Evolutionary conservation across 2,113 vertebrate species (phyloP).

Genomic region (Phyllopteryx taeniolatus): DNA sequence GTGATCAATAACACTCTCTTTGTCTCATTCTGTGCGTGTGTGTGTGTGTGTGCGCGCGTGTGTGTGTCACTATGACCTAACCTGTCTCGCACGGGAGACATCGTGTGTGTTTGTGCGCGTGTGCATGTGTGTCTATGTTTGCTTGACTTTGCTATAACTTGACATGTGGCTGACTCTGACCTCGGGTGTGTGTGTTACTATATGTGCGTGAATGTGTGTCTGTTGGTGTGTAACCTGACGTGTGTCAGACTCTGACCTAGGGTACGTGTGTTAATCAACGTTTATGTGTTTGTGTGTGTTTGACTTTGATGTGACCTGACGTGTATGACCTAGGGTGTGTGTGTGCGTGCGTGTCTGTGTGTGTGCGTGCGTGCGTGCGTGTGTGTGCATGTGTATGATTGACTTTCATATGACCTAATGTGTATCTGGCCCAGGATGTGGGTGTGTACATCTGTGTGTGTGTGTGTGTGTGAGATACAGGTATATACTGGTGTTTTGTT

Average conservation of each 20-base stretch:
- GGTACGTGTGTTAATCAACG: constrained; percentile 3
- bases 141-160: neutral
- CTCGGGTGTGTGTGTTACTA: neutral
- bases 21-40: constrained; percentile 15
- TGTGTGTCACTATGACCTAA: constrained; percentile 1
- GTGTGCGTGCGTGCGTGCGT: neutral
- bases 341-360: constrained; percentile 10
- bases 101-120: too few species aligned
- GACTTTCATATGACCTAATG: too few species aligned
- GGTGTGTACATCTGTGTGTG: too few species aligned
- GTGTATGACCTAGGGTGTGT: constrained; percentile 10
- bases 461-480: too few species aligned
- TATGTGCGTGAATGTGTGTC: constrained; percentile 6
- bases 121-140: neutral
- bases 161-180: neutral
- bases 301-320: neutral
- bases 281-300: constrained; percentile 6
- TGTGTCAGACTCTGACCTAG: neutral
- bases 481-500: too few species aligned
- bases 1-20: constrained; percentile 54
- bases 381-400: too few species aligned
- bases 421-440: too few species aligned
- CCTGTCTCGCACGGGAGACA: neutral
- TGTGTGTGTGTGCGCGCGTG: neutral
- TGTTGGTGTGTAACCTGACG: neutral